Evolutionary conservation across 2,888 invertebrate species (phyloP).

Genomic region (Drosophila basisetae): DNA sequence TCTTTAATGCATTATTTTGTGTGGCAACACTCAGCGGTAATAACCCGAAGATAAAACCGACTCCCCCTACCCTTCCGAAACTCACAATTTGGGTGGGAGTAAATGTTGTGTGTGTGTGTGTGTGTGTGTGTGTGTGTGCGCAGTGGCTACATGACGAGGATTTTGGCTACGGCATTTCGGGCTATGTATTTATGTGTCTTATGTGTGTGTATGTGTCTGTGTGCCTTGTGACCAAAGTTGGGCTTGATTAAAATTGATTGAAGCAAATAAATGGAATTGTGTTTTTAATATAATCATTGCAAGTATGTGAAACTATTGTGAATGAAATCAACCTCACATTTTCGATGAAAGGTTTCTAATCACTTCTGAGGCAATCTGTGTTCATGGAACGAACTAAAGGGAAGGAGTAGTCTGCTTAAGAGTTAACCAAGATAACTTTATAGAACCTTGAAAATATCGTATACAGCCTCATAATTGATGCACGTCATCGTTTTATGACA

Average conservation of each 20-base stretch:
- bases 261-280: conserved; percentile 71
- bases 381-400: background rate
- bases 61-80: background rate
- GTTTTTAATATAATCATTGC: conserved; percentile 65
- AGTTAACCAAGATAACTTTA: background rate
- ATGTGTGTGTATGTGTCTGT: conserved; percentile 19
- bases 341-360: conserved; percentile 53
- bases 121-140: conserved; percentile 27
- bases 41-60: conserved; percentile 75
- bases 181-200: conserved; percentile 13
- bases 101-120: conserved; percentile 29
- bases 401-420: background rate
- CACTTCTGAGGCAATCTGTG: conserved; percentile 21
- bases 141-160: conserved; percentile 28
- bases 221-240: conserved; percentile 32
- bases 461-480: background rate
- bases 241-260: conserved; percentile 82
- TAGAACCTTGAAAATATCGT: background rate
- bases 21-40: conserved; percentile 81
- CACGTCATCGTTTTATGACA: background rate
- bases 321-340: conserved; percentile 44
- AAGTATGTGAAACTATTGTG: conserved; percentile 29
- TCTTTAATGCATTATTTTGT: conserved; percentile 79
- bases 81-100: conserved; percentile 10
- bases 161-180: conserved; percentile 43